These are phyloP conservation scores for Excalfactoria chinensis DNA, from an alignment of 2,113 vertebrate species.

Conservation along the genomic window DNA sequence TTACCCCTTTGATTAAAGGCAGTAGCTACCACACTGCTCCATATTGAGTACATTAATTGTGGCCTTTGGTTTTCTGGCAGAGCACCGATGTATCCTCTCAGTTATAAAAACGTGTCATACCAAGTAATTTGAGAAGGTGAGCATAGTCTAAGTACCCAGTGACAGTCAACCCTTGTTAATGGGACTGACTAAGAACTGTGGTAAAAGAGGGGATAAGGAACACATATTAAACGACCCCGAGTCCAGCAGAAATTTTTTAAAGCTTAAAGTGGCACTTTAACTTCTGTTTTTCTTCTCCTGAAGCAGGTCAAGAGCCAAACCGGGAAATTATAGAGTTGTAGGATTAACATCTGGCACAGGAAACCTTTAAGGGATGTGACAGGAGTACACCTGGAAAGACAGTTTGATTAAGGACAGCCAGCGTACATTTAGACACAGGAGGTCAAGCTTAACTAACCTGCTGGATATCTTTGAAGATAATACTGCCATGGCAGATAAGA, in stretches of 20 bases:
- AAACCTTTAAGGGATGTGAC: conserved; percentile 44
- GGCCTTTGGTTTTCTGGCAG: background rate
- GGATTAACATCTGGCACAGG: conserved; percentile 52
- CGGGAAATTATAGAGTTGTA: conserved; percentile 46
- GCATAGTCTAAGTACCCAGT: background rate
- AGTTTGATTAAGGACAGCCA: conserved; percentile 60
- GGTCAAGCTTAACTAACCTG: conserved; percentile 66
- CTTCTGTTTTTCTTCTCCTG: background rate
- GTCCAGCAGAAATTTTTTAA: background rate
- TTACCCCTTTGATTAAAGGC: background rate
- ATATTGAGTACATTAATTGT: background rate
- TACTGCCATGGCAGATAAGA: conserved; percentile 29
- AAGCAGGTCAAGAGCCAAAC: conserved; percentile 9
- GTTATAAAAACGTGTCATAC: background rate
- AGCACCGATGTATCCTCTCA: background rate
- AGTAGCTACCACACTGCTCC: background rate
- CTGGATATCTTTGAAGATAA: conserved; percentile 67
- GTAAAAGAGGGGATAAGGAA: background rate
- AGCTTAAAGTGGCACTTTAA: background rate
- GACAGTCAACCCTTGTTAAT: background rate
- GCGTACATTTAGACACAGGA: conserved; percentile 47
- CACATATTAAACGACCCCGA: background rate
- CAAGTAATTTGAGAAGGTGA: background rate
- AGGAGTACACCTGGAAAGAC: conserved; percentile 55
- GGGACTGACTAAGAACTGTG: background rate